phyloP scores from a whole-genome alignment of 2,888 invertebrate species.

The Deilephila elpenor region DNA sequence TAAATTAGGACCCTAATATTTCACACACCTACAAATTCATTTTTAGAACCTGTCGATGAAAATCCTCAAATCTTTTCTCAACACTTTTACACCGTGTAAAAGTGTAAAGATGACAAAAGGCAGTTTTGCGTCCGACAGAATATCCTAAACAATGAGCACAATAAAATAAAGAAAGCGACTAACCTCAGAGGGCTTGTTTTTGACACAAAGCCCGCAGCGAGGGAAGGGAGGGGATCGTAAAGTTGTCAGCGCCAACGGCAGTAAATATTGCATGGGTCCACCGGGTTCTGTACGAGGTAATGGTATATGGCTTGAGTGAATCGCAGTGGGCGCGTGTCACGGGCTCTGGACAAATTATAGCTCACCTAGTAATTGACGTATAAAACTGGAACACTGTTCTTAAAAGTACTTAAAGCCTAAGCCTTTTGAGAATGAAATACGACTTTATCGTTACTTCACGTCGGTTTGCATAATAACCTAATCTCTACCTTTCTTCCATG shows the following conservation, averaged over 20 bases:
- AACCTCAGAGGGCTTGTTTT: constrained; percentile 46
- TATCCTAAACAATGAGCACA: constrained; percentile 45
- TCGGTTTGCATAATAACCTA: no score
- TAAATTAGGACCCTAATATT: no score
- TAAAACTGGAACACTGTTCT: background rate
- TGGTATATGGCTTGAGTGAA: constrained; percentile 22
- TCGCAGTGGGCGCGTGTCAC: background rate
- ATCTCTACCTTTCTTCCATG: no score
- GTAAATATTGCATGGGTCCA: constrained; percentile 48
- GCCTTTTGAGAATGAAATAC: no score
- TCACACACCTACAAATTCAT: no score
- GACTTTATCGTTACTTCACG: no score
- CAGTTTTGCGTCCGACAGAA: constrained; percentile 31
- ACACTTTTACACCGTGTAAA: constrained; percentile 35
- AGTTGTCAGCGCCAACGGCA: constrained; percentile 51
- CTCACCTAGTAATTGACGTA: background rate
- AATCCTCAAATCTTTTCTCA: background rate
- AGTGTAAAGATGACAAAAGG: constrained; percentile 42
- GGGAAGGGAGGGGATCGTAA: constrained; percentile 41
- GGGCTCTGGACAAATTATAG: constrained; percentile 1
- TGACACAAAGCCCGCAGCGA: constrained; percentile 46
- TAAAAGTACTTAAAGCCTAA: no score
- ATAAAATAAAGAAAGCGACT: constrained; percentile 51
- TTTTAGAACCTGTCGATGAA: no score
- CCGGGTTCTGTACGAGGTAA: constrained; percentile 26